phyloP scores from a whole-genome alignment of 2,113 vertebrate species.

The Eclectus roratus region DNA sequence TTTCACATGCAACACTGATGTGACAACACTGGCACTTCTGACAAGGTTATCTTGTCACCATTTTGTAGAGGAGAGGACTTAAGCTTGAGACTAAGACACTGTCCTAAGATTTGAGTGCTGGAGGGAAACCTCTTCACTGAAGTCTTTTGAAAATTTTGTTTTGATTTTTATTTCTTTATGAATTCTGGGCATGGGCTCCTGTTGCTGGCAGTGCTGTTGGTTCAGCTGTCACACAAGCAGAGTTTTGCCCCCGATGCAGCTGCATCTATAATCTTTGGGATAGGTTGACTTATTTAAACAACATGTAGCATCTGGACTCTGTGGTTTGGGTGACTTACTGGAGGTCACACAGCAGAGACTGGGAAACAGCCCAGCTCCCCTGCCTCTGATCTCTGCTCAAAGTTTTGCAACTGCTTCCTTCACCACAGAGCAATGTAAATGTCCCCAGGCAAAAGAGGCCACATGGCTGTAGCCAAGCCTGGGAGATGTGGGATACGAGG shows the following conservation, averaged over 20 bases:
- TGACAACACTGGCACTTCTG: not conserved
- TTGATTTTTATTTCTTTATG: not conserved
- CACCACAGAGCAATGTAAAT: not conserved
- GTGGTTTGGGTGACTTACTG: not conserved
- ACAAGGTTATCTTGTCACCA: not conserved
- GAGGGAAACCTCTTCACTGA: not conserved
- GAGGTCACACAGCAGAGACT: constrained; percentile 25
- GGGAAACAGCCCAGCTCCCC: constrained; percentile 20
- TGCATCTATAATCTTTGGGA: not conserved
- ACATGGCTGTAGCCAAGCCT: not conserved
- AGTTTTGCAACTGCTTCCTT: not conserved
- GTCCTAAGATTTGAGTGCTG: not conserved
- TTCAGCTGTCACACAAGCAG: not conserved
- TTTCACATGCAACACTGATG: not conserved
- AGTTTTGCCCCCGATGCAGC: not conserved
- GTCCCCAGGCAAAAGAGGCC: not conserved
- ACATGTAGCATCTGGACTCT: not conserved
- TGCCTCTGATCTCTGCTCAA: not conserved
- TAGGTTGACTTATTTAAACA: constrained; percentile 18
- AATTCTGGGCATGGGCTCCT: not conserved
- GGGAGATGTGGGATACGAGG: not conserved
- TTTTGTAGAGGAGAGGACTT: not conserved
- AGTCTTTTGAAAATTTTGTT: not conserved
- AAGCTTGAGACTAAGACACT: not conserved
- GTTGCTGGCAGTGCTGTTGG: not conserved